Conservation (phyloP, 2,888 invertebrate genomes). For the Chalcis sispes region DNA sequence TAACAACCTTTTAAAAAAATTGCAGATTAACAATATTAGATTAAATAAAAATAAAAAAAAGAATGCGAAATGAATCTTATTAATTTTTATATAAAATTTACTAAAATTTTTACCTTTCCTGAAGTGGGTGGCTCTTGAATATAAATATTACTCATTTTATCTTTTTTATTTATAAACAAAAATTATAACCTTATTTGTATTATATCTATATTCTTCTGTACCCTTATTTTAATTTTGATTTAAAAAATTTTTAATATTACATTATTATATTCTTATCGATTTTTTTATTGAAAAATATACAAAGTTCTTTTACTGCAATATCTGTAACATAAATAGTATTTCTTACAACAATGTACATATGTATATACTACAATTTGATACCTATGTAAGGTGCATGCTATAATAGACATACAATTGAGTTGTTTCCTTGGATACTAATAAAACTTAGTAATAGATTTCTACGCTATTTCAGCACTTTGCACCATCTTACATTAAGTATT, state of each 20-base stretch:
- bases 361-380: constrained; percentile 16
- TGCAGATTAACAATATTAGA: constrained; percentile 23
- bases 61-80: constrained; percentile 20
- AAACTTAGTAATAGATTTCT: constrained; percentile 53
- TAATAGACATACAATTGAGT: constrained; percentile 41
- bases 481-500: constrained; percentile 43
- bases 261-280: background rate
- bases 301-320: background rate
- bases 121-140: constrained; percentile 97
- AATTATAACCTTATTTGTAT: constrained; percentile 30
- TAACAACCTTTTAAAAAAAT: constrained; percentile 83
- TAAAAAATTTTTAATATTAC: background rate
- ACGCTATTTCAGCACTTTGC: constrained; percentile 52
- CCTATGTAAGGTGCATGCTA: constrained; percentile 40
- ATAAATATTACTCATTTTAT: constrained; percentile 95
- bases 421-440: constrained; percentile 57
- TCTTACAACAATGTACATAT: background rate
- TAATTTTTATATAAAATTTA: constrained; percentile 3
- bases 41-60: constrained; percentile 35
- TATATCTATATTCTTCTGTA: constrained; percentile 11
- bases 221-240: background rate
- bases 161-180: constrained; percentile 25
- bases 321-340: constrained; percentile 28
- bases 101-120: constrained; percentile 85
- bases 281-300: background rate